Percentiles rank a stretch among this genome's conserved stretches.
These are phyloP conservation scores for Porites cylindrica DNA, from an alignment of 92 coral and sea anemone genomes.

Conservation along the genomic window DNA sequence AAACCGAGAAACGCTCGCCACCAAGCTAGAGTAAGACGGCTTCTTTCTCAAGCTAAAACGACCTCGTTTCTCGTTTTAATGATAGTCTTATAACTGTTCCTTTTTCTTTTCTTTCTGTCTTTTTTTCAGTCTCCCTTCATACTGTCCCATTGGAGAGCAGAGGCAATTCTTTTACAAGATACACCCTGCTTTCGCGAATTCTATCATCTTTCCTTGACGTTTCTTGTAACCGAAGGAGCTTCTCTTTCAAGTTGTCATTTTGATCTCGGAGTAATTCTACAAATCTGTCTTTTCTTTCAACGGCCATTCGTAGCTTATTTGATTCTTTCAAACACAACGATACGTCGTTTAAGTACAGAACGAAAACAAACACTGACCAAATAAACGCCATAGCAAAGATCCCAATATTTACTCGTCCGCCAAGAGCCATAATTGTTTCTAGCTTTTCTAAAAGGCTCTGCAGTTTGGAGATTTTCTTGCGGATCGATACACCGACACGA, in stretches of 20 bases:
- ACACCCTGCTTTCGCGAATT: neutral
- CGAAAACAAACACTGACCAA: conserved; percentile 24
- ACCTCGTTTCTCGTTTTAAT: too few species aligned
- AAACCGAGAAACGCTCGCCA: too few species aligned
- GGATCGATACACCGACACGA: neutral
- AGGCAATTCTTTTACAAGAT: neutral
- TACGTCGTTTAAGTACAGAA: conserved; percentile 1
- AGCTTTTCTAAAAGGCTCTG: neutral
- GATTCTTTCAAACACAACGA: conserved; percentile 10
- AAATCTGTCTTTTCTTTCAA: conserved; percentile 53
- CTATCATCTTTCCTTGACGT: neutral
- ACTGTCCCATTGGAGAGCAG: neutral
- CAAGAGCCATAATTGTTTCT: neutral
- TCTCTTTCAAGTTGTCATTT: conserved; percentile 28
- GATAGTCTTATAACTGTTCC: too few species aligned
- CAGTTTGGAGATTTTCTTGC: neutral
- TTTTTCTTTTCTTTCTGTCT: too few species aligned
- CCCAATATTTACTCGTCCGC: neutral
- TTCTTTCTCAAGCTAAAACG: too few species aligned
- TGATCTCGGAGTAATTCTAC: conserved; percentile 44
- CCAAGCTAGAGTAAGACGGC: too few species aligned
- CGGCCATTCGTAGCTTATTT: conserved; percentile 21
- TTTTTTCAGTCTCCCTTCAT: neutral
- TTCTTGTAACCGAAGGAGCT: conserved; percentile 5
- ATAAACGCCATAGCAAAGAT: neutral